Conservation (phyloP, 2,797 vertebrate genomes). For the Myotis vivesi region DNA sequence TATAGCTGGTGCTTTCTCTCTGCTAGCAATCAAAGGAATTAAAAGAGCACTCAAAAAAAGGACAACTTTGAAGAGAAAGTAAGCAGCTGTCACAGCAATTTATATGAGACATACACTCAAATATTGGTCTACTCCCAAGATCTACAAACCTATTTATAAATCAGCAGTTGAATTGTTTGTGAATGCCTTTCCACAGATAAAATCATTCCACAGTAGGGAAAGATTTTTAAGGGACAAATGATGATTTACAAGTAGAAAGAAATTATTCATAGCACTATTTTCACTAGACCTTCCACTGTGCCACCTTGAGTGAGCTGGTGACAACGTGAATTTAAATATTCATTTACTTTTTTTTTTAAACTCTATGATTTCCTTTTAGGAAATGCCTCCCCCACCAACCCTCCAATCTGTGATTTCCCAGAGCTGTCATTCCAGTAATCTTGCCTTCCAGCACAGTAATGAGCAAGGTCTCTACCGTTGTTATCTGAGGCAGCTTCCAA, state of each 20-base stretch:
- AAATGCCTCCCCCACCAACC: neutral
- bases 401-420: neutral
- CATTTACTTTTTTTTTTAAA: neutral
- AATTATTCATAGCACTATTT: neutral
- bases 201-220: neutral
- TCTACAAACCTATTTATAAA: constrained; percentile 45
- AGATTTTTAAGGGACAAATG: neutral
- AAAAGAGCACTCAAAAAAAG: neutral
- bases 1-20: neutral
- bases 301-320: neutral
- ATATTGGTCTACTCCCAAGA: constrained; percentile 37
- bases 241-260: neutral
- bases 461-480: neutral
- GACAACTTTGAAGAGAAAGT: constrained; percentile 39
- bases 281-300: neutral
- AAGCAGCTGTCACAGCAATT: constrained; percentile 38
- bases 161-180: neutral
- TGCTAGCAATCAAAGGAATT: neutral
- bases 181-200: neutral
- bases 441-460: neutral
- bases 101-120: constrained; percentile 30
- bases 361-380: neutral
- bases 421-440: neutral
- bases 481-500: neutral
- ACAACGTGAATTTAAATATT: neutral